Evolutionary conservation across 2,797 vertebrate genomes (phyloP).

Genomic region (Sebastes variabilis): DNA sequence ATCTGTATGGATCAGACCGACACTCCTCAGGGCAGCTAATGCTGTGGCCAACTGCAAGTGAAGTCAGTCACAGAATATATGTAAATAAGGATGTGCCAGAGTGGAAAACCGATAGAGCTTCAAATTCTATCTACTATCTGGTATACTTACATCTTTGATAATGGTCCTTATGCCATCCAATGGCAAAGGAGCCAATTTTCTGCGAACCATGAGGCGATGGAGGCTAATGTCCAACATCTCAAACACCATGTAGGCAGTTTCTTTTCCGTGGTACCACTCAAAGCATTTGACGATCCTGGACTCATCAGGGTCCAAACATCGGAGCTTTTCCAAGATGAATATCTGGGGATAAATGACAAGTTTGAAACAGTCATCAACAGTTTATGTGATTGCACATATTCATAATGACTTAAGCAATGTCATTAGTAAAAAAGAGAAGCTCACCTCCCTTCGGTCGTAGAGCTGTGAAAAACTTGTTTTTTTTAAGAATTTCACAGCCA

Average conservation of each 20-base stretch:
- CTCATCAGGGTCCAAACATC: background rate
- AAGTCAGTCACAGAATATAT: too few relatives aligned
- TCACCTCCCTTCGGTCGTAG: background rate
- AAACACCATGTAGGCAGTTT: too few relatives aligned
- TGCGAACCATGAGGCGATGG: background rate
- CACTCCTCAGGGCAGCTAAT: background rate
- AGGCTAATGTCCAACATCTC: conserved; percentile 1
- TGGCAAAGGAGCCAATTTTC: background rate
- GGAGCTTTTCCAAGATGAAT: background rate
- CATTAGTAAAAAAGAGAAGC: background rate
- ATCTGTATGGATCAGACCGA: conserved; percentile 14
- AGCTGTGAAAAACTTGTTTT: rapidly evolving
- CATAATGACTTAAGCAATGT: background rate
- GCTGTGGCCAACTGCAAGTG: background rate
- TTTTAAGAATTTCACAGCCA: conserved; percentile 5
- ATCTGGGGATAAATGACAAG: background rate
- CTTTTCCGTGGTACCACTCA: background rate
- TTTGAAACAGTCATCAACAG: background rate
- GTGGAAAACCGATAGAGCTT: too few relatives aligned
- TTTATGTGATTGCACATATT: background rate
- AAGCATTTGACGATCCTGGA: background rate
- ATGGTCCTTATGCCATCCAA: background rate
- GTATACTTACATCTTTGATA: background rate
- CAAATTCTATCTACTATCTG: too few relatives aligned
- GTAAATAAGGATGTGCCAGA: too few relatives aligned